Base-by-base conservation (phyloP, 2,113 vertebrate genomes). In the Dendropsophus ebraccatus region DNA sequence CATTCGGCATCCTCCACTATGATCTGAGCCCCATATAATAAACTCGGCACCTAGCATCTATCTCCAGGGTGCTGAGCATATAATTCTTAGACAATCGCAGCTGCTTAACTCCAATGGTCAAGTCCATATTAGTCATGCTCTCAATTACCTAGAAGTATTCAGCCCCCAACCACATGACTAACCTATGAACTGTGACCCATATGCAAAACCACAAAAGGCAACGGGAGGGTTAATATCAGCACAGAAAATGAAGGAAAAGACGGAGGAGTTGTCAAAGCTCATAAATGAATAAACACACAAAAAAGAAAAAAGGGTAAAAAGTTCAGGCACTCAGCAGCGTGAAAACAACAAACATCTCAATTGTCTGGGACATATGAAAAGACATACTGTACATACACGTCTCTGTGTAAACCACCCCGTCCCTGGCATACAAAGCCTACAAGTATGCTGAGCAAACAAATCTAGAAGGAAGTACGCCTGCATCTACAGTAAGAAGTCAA, bases 331-430 rank as follows among this genome's bases (percentile, higher is more conserved):
- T 78, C 30, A 45, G 0, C 35, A n/a, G 35, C 5, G 13, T 17
- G 35, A 62, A 79, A 79, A 16, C 72, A 49, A 37, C 49, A 60
- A 77, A 52, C 47, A 52, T 79, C 52, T 79, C 52, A 16, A 45
- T 9, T 62, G 35, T 80, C 32, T 78, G 32, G 12, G 12, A 14
- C n/a, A 80, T n/a, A n/a, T 41, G 54, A 80, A 80, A 60, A 37
- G 21, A 62, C 60, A 79, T 35, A 58, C 28, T 35, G 52, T 37
- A 79, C 0, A 17, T 37, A 56, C 76, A 37, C 12, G 76, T 58
- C 35, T 28, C 52, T 12, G 23, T 50, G 72, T 47, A 75, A 58
- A 25, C 17, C 32, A 28, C 56, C 14, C 30, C 10, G 35, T 73
- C 23, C 69, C 50, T 14, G 75, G 10, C 76, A 78, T 5, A 58